Percentiles rank a stretch among this genome's conserved stretches.
Evolutionary conservation across 1,140 invertebrate species (phyloP).

Genomic region (Lineus longissimus): DNA sequence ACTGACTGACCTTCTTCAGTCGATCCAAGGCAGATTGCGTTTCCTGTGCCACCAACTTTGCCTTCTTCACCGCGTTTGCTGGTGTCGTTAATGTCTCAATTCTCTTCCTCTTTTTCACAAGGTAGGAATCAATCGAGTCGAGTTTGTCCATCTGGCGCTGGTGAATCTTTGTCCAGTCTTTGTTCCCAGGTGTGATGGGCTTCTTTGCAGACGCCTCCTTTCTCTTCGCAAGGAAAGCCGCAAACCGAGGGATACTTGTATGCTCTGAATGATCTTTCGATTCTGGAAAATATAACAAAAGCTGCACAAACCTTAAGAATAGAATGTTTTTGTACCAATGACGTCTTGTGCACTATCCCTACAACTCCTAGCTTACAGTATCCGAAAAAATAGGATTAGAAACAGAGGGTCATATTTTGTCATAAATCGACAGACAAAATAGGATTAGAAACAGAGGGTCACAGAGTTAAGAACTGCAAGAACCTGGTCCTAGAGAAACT

Average conservation of each 20-base stretch:
- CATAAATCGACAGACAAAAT: too few relatives aligned
- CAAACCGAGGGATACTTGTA: slow-evolving; percentile 41
- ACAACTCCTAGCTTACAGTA: background rate
- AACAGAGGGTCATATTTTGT: too few relatives aligned
- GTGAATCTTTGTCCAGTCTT: slow-evolving; percentile 46
- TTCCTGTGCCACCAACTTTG: slow-evolving; percentile 19
- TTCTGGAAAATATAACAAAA: slow-evolving; percentile 10
- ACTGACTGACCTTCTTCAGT: background rate
- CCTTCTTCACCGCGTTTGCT: slow-evolving; percentile 37
- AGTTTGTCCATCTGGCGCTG: slow-evolving; percentile 41
- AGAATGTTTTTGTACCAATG: background rate
- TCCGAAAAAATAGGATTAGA: too few relatives aligned
- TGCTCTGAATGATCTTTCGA: slow-evolving; percentile 14
- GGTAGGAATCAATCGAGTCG: slow-evolving; percentile 46
- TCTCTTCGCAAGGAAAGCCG: slow-evolving; percentile 34
- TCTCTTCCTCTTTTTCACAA: slow-evolving; percentile 40
- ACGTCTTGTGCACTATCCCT: slow-evolving; percentile 20
- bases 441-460: too few relatives aligned
- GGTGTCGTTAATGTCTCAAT: slow-evolving; percentile 27
- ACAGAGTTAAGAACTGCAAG: too few relatives aligned
- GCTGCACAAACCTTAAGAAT: background rate
- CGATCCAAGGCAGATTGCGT: slow-evolving; percentile 13
- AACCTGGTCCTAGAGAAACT: too few relatives aligned
- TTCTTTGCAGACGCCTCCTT: slow-evolving; percentile 27
- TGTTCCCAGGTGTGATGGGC: slow-evolving; percentile 41